phyloP scores from a whole-genome alignment of 2,797 vertebrate genomes.

The Vultur gryphus region DNA sequence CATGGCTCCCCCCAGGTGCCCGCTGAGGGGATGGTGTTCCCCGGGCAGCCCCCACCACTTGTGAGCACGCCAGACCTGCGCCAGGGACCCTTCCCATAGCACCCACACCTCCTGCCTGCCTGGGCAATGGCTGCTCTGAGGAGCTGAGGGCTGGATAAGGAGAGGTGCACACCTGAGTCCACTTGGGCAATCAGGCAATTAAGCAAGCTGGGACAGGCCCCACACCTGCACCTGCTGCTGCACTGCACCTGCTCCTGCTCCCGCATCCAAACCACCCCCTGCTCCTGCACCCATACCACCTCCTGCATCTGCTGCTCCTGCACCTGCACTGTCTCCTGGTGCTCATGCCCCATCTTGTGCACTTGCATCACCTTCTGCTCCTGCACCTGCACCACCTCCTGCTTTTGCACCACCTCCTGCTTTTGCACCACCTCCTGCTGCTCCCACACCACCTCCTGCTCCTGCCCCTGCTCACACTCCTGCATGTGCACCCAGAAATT shows the following conservation, averaged over 20 bases:
- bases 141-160: not conserved
- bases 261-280: too few relatives aligned
- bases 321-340: not conserved
- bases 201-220: too few relatives aligned
- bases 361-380: not conserved
- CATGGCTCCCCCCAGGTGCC: not conserved
- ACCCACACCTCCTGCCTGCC: not conserved
- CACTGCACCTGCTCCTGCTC: too few relatives aligned
- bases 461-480: not conserved
- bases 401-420: not conserved
- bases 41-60: accelerated
- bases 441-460: not conserved
- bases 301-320: not conserved
- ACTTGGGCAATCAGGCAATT: not conserved
- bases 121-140: not conserved
- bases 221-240: not conserved
- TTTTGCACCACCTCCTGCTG: too few relatives aligned
- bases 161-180: not conserved
- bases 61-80: accelerated
- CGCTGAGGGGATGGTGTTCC: accelerated
- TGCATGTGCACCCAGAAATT: not conserved
- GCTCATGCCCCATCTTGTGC: too few relatives aligned
- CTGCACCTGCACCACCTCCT: not conserved
- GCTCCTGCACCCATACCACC: not conserved
- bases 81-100: accelerated